Evolutionary conservation across 2,797 vertebrate species (phyloP).

Genomic region (Aldrovandia affinis): DNA sequence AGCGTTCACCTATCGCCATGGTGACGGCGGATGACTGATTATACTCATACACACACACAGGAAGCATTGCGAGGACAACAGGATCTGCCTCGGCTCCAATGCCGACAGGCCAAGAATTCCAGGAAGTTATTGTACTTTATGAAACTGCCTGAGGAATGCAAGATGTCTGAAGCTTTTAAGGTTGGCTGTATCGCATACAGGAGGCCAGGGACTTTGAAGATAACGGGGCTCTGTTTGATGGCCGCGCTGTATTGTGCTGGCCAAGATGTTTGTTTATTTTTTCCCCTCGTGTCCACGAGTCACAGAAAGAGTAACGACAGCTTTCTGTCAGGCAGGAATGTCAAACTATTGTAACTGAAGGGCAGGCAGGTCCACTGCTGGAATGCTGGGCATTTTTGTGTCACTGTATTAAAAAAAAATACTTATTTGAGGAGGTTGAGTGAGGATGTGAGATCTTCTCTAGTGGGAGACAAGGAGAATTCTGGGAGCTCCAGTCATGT

Average conservation of each 20-base stretch:
- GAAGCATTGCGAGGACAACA: conserved; percentile 98
- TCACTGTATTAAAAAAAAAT: neutral
- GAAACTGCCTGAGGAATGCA: conserved; percentile 88
- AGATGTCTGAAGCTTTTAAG: conserved; percentile 87
- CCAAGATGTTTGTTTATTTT: conserved; percentile 44
- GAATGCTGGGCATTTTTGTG: conserved; percentile 19
- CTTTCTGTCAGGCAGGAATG: conserved; percentile 22
- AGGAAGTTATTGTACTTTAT: conserved; percentile 99
- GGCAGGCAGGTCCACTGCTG: conserved; percentile 1
- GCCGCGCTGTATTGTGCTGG: conserved; percentile 46
- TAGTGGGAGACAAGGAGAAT: too few species aligned
- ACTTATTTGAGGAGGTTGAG: neutral
- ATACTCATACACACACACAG: conserved; percentile 78
- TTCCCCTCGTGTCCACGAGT: neutral
- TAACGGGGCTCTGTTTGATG: conserved; percentile 72
- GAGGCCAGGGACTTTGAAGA: conserved; percentile 83
- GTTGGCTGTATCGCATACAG: conserved; percentile 72
- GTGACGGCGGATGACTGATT: conserved; percentile 83
- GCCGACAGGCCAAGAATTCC: conserved; percentile 94
- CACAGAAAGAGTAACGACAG: neutral
- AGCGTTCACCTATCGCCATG: conserved; percentile 80
- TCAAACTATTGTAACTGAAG: conserved; percentile 20
- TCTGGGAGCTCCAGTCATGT: too few species aligned
- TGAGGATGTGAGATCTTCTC: neutral
- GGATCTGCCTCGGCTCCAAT: conserved; percentile 97